Evolutionary conservation across 1,140 invertebrate species (phyloP).

Genomic region (Cydia splendana): DNA sequence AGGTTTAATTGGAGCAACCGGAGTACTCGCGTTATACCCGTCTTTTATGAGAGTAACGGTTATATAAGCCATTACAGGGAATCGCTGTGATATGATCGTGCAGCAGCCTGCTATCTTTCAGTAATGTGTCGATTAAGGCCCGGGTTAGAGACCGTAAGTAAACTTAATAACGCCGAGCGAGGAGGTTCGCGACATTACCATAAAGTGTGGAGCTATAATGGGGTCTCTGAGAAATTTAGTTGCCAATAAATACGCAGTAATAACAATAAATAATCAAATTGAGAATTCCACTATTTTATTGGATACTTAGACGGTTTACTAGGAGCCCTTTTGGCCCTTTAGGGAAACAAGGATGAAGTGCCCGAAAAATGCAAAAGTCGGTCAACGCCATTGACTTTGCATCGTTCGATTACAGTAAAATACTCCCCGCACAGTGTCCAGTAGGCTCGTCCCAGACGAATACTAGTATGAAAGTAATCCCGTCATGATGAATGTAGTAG

Average conservation of each 20-base stretch:
- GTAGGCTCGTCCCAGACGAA: too few relatives aligned
- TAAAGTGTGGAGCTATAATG: slow-evolving; percentile 69
- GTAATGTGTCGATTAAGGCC: slow-evolving; percentile 41
- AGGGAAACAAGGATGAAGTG: neutral
- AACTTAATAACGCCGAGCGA: slow-evolving; percentile 39
- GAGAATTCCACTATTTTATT: neutral
- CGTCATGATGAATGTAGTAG: too few relatives aligned
- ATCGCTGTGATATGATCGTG: slow-evolving; percentile 25
- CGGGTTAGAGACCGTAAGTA: slow-evolving; percentile 38
- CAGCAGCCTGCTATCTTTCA: slow-evolving; percentile 40
- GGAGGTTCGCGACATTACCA: slow-evolving; percentile 59
- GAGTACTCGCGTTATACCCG: neutral
- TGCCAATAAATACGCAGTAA: slow-evolving; percentile 43
- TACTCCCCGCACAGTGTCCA: too few relatives aligned
- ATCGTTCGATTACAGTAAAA: too few relatives aligned
- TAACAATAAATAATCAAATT: slow-evolving; percentile 48
- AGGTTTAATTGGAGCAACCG: neutral
- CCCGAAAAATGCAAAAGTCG: too few relatives aligned
- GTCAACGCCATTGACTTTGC: too few relatives aligned
- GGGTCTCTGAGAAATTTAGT: slow-evolving; percentile 55
- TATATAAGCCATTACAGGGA: slow-evolving; percentile 17
- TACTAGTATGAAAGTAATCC: too few relatives aligned
- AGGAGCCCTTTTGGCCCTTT: neutral
- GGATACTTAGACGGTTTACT: neutral
- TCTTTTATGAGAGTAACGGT: slow-evolving; percentile 26